Evolutionary conservation across 2,113 vertebrate genomes (phyloP).

Genomic region (Psittacara wagleri): DNA sequence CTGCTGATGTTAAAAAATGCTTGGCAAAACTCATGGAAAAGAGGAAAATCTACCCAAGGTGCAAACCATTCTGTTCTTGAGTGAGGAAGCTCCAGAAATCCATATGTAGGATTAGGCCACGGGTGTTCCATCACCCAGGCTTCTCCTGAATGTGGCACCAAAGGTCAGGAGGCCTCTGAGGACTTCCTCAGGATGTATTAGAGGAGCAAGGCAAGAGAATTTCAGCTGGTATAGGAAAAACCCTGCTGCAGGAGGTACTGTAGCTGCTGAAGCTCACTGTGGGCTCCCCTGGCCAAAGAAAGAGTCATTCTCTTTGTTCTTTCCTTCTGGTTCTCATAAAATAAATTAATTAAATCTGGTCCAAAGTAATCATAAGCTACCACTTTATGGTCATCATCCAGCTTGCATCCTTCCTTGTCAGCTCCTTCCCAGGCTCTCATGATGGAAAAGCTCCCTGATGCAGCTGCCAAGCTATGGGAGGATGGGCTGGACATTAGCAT

Average conservation of each 20-base stretch:
- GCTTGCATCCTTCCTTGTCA: not conserved
- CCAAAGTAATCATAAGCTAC: not conserved
- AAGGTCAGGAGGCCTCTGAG: not conserved
- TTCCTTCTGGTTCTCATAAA: not conserved
- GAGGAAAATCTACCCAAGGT: not conserved
- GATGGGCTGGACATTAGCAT: not conserved
- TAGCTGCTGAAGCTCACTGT: not conserved
- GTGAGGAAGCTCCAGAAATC: not conserved
- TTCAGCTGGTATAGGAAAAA: not conserved
- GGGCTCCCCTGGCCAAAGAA: not conserved
- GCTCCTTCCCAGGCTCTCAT: not conserved
- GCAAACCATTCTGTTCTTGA: not conserved
- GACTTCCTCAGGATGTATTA: not conserved
- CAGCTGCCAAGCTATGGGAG: not conserved
- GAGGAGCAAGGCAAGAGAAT: not conserved
- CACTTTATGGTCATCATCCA: not conserved
- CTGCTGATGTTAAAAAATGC: not conserved
- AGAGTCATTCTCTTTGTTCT: not conserved
- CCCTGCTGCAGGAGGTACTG: accelerated
- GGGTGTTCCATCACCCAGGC: not conserved
- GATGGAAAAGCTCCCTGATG: not conserved
- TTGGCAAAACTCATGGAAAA: not conserved
- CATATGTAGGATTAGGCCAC: not conserved
- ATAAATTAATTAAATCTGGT: not conserved
- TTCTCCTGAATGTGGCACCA: not conserved